Percentiles rank a stretch among this genome's conserved stretches.
phyloP scores from a whole-genome alignment of 2,888 invertebrate species.

The Cataglyphis altisquamis region DNA sequence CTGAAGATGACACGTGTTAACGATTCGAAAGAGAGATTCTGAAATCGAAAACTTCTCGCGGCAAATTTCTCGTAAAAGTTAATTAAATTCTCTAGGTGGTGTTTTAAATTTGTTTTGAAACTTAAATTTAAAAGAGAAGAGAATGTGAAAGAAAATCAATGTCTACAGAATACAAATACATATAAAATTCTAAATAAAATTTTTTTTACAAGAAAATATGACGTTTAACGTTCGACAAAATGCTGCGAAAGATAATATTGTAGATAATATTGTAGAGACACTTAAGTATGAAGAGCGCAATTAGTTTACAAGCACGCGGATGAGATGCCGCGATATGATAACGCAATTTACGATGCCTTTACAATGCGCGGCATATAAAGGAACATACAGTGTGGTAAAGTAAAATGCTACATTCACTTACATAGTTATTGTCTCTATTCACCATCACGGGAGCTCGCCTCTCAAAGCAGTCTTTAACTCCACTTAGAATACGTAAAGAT shows the following conservation, averaged over 20 bases:
- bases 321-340: slow-evolving; percentile 17
- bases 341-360: slow-evolving; percentile 18
- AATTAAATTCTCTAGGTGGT: not conserved
- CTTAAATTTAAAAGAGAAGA: not conserved
- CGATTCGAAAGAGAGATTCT: not conserved
- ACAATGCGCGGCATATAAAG: not conserved
- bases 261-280: not conserved
- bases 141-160: not conserved
- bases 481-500: not conserved
- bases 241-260: not conserved
- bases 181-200: not conserved
- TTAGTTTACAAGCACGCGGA: not conserved
- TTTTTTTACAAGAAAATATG: not conserved
- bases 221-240: not conserved
- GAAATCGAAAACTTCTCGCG: not conserved
- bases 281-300: not conserved
- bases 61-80: not conserved
- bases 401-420: not conserved
- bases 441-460: not conserved
- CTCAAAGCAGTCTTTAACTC: slow-evolving; percentile 19
- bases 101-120: not conserved
- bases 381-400: not conserved
- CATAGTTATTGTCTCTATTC: slow-evolving; percentile 19
- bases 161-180: too few relatives aligned
- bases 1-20: not conserved